Base-by-base conservation (phyloP, 2,797 vertebrate species). In the Carapus acus region DNA sequence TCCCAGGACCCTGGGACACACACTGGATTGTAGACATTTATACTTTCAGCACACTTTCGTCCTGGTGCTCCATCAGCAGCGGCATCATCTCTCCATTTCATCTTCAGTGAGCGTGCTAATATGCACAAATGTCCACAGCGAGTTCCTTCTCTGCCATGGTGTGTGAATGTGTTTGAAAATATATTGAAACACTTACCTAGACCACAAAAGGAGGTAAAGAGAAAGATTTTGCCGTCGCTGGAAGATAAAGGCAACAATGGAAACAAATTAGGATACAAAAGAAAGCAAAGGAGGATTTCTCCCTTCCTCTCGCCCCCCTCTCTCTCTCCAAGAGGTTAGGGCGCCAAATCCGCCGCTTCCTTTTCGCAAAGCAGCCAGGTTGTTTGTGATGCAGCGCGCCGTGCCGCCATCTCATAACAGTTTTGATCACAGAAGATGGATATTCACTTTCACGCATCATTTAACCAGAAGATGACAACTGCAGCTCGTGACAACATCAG, bases 391-490 rank as follows among this genome's bases (percentile, higher is more conserved):
- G 71, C 77, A 74, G 56, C 72, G 24, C 67, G 62, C 76, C 60
- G 68, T 74, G 48, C 67, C 49, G 69, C 67, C 76, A 68, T 78
- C 71, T 65, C 71, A 69, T 58, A 70, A 77, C 64, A 52, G 62
- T 71, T 79, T 75, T 79, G 78, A 85, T 83, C 73, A 75, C 65
- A 67, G 78, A 81, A 81, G 81, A 81, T 81, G 77, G 81, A 83
- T 85, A 82, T 83, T 85, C 81, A 82, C 80, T 83, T 83, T 85
- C 81, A 82, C 60, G 70, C 80, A 79, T 82, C 76, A 80, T 84
- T 83, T 83, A 79, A 80, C 74, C 53, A 66, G 65, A 76, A 81
- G 77, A 81, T 81, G 80, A 81, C 80, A 79, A 73, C 46, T 64
- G 64, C 3, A 42, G 62, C 67, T 20, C 43, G 61, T 40, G 40